Evolutionary conservation across 2,113 vertebrate species (phyloP).

Genomic region (Aphelocoma coerulescens): DNA sequence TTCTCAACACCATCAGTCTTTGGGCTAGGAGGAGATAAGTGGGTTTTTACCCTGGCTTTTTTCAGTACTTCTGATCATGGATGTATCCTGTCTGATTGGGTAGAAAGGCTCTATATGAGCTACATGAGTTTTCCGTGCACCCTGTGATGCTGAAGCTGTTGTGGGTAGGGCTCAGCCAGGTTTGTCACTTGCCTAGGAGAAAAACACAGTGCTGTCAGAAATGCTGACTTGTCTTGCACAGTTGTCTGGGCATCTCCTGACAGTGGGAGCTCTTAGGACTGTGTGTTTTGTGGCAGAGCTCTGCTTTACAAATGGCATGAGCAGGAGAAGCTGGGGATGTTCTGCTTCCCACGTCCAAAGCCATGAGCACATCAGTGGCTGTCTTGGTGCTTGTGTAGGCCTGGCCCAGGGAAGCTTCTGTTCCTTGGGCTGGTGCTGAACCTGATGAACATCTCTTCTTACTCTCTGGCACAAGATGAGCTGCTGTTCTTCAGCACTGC

Average conservation of each 20-base stretch:
- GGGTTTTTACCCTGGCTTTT: background rate
- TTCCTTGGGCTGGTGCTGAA: background rate
- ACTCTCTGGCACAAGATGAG: background rate
- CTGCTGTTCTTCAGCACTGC: background rate
- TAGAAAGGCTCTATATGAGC: background rate
- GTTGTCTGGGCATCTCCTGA: background rate
- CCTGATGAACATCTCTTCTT: background rate
- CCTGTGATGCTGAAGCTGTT: background rate
- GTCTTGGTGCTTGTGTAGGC: background rate
- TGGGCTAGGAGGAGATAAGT: background rate
- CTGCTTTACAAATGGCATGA: background rate
- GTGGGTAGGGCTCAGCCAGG: background rate
- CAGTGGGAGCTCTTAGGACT: background rate
- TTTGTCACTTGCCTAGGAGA: background rate
- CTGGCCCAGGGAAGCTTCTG: background rate
- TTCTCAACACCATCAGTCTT: background rate
- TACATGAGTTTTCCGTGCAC: fast-evolving
- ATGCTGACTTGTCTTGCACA: background rate
- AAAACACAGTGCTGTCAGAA: background rate
- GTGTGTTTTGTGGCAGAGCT: background rate
- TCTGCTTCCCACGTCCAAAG: background rate
- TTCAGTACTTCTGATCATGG: background rate
- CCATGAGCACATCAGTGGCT: background rate
- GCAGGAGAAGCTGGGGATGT: background rate
- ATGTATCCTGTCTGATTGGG: background rate